phyloP scores from a whole-genome alignment of 2,797 vertebrate species.

The Brachyrhaphis roseni region DNA sequence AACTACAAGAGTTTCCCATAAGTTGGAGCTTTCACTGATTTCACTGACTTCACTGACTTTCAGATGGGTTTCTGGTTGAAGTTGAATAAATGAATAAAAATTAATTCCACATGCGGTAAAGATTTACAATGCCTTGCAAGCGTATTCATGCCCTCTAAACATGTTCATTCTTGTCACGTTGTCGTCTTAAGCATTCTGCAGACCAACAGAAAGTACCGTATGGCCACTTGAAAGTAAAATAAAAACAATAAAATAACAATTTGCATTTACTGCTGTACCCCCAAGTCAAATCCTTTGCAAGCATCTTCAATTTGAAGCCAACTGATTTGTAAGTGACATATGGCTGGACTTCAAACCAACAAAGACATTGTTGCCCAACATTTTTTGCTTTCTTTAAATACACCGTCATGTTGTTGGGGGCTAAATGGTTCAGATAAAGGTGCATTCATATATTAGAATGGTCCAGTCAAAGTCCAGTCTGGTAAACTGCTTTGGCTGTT shows the following conservation, averaged over 20 bases:
- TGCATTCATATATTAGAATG: neutral
- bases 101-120: slow-evolving; percentile 39
- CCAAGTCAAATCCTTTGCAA: neutral
- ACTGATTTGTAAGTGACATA: neutral
- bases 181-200: neutral
- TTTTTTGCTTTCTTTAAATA: neutral
- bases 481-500: neutral
- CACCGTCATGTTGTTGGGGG: neutral
- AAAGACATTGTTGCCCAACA: neutral
- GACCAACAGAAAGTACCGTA: neutral
- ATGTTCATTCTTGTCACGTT: neutral
- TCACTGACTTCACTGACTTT: slow-evolving; percentile 38
- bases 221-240: neutral
- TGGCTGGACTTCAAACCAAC: neutral
- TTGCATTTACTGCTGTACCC: neutral
- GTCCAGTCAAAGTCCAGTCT: neutral
- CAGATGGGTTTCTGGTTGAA: slow-evolving; percentile 35
- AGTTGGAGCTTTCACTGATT: slow-evolving; percentile 49
- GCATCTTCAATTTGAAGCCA: neutral
- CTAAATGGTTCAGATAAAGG: neutral
- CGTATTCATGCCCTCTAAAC: neutral
- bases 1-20: slow-evolving; percentile 48
- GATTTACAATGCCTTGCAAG: slow-evolving; percentile 4
- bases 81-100: slow-evolving; percentile 62
- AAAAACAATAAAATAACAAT: too few relatives aligned